These are phyloP conservation scores for Lochmaea capreae DNA, from an alignment of 2,888 invertebrate genomes.

Conservation along the genomic window DNA sequence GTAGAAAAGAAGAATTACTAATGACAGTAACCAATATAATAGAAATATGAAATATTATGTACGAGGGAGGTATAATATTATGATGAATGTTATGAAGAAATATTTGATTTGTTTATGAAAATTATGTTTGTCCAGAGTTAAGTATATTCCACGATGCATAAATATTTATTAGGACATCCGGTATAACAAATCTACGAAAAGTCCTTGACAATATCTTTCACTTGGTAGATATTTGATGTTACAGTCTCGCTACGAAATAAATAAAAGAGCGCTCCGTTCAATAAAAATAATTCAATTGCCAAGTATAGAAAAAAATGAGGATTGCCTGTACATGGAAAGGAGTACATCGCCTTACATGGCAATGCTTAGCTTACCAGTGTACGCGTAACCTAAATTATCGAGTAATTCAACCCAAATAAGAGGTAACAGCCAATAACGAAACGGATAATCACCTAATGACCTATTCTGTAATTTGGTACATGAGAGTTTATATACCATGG, in stretches of 20 bases:
- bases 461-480: constrained; percentile 16
- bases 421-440: constrained; percentile 16
- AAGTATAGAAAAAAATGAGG: constrained; percentile 29
- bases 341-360: constrained; percentile 24
- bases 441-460: constrained; percentile 7
- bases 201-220: constrained; percentile 2
- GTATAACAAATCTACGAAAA: not conserved
- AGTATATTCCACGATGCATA: no score
- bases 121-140: no score
- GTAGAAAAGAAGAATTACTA: no score
- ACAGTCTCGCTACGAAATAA: constrained; percentile 11
- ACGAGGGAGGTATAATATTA: no score
- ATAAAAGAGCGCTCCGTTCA: constrained; percentile 13
- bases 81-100: no score
- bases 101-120: no score
- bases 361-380: constrained; percentile 27
- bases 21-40: no score
- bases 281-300: constrained; percentile 29
- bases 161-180: no score
- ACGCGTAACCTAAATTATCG: constrained; percentile 23
- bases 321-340: constrained; percentile 29
- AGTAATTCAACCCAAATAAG: constrained; percentile 28
- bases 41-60: no score
- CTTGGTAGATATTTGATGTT: constrained; percentile 12
- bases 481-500: not conserved